Base-by-base conservation (phyloP, 2,888 invertebrate genomes). In the Brachypterus glaber region DNA sequence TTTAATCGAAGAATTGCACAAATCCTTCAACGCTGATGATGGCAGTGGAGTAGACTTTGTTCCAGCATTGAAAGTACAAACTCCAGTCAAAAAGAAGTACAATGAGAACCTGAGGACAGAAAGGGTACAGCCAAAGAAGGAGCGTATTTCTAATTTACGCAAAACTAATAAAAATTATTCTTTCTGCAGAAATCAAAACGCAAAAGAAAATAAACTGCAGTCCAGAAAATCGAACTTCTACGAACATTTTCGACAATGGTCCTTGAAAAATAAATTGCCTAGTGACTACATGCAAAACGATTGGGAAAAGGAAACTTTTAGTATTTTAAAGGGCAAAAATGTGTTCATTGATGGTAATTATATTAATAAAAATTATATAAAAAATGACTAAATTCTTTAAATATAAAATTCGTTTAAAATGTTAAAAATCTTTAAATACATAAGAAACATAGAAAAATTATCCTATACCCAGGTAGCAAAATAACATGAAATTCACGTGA, bases 1-100 rank as follows among this genome's bases (percentile, higher is more conserved):
- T 50, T 68, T 81, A 41, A 74, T 81, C 33, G 73, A 77, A 18
- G 78, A 80, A 68, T 55, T 81, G 18, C 76, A 79, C 51, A 73
- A 73, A 11, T 71, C 54, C 3, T 35, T 30, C 14, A 44, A 39
- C 24, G 7, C 12, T n/a, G 16, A 32, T 33, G 33, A 33, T 17
- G 51, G 49, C 27, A 46, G 44, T 21, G 53, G 53, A n/a, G 46
- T 52, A 4, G 49, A 56, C 33, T 54, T 53, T 24, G 46, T 48
- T 8, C 47, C 46, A 40, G 35, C 49, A 4, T 33, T 41, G 16
- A 34, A 41, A 37, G 14, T 39, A 30, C 18, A 33, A 40, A 38
- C 36, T 32, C 44, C 37, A 37, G 18, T 38, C 12, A 4, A 33
- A 21, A 42, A 46, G 44, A 47, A 45, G 25, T 48, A 21, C 21